Base-by-base conservation (phyloP, 2,113 vertebrate genomes). In the Himantopus leucocephalus region DNA sequence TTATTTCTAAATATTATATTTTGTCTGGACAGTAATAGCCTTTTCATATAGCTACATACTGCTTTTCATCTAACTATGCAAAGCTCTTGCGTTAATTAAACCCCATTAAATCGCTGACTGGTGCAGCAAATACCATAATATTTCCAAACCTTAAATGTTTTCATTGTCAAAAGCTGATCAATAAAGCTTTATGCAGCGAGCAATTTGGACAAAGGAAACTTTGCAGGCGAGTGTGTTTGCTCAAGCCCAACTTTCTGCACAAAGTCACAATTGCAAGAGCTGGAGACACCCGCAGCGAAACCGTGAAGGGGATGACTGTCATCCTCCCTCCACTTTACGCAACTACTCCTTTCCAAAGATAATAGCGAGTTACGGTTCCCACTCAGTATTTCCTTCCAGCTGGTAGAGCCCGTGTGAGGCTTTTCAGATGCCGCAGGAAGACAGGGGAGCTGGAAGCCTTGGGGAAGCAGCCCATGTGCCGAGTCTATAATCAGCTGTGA, bases 1-100 rank as follows among this genome's bases (percentile, higher is more conserved):
- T 89, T 91, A 95, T 79, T 95, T 74, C 71, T 52, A 96, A 92
- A 92, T 88, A 85, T 39, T 83, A 37, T 83, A 89, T 94, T 88
- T 80, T 91, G 29, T n/a, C 81, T 83, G 89, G 84, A 92, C 94
- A 85, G 55, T 39, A 85, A 67, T 1, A 79, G 71, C 27, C 50
- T 71, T 85, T 75, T 88, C 67, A 39, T 24, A 73, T 6, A 70
- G 19, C 27, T 76, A 34, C 11, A 24, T 1, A 78, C 76, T 17
- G 45, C 22, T 94, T 53, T 91, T 47, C 30, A 80, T 52, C 84
- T 17, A 59, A 26, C 37, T 52, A 39, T 17, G 94, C 91, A 63
- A 74, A 90, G 71, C 50, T 62, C 62, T 56, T 6, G 14, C 1
- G 1, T 79, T 91, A 97, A 95, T 95, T 91, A 96, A 90, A 75